Base-by-base conservation (phyloP, 53 echinoderm and acorn worm species). In the Astropecten irregularis region DNA sequence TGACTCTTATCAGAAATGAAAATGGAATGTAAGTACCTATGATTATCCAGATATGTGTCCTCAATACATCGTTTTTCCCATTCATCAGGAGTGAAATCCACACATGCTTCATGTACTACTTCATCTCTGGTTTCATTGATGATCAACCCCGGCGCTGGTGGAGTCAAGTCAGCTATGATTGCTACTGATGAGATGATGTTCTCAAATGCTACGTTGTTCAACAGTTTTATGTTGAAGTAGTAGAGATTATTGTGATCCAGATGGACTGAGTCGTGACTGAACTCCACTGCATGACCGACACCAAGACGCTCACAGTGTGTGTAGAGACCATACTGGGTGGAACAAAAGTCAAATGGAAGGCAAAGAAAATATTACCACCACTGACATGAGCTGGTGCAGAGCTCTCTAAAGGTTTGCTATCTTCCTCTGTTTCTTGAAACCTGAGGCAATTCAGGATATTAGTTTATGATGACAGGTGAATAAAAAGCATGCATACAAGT, bases 271-370 rank as follows among this genome's bases (percentile, higher is more conserved):
- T 72, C 64, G 74, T 89, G 89, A 38, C 42, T 50, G 26, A 84
- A 89, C 66, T 84, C 76, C 5, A 84, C 77, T 31, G 89, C 74
- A 37, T 84, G 84, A 22, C 89, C 89, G 10, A 89, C 19, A 14
- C 89, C 89, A 11, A 89, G 76, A 11, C 89, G 73, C 49, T 89
- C 89, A 60, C 10, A 89, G 35, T 89, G 74, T 26, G 77, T 20
- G 84, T 84, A 89, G 2, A n/a, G 44, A 4, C 89, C 89, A 26
- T 52, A 76, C 89, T 89, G 67, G 15, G 61, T 49, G 34, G 22
- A 44, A 3, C 2, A 25, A 69, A 26, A 31, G 9, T 10, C 34
- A 66, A 31, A 66, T 28, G 8, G n/a, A n/a, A n/a, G n/a, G n/a
- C n/a, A n/a, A n/a, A n/a, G n/a, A n/a, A n/a, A n/a, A n/a, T n/a